These are phyloP conservation scores for Penaeus monodon DNA, from an alignment of 2,888 invertebrate genomes.

Conservation along the genomic window DNA sequence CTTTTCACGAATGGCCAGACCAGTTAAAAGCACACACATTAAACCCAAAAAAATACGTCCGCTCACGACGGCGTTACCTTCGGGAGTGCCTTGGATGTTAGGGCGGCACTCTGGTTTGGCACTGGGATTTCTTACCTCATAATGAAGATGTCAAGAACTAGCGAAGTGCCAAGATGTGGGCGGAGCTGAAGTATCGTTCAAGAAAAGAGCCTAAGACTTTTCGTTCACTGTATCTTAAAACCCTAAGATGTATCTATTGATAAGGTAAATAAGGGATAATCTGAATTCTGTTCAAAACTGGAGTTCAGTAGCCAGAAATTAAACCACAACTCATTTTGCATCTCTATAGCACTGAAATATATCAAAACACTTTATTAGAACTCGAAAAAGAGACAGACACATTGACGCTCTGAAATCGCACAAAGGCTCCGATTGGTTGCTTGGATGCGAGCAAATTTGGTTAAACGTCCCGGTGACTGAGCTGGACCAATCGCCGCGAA, in stretches of 20 bases:
- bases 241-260: neutral
- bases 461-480: neutral
- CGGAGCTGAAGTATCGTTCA: constrained; percentile 29
- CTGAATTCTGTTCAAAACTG: neutral
- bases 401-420: no score
- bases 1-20: no score
- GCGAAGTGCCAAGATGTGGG: constrained; percentile 26
- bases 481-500: constrained; percentile 1
- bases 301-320: no score
- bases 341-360: neutral
- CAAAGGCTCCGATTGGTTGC: constrained; percentile 1
- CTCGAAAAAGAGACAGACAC: neutral
- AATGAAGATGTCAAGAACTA: constrained; percentile 43
- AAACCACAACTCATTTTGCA: no score
- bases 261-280: neutral
- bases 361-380: no score
- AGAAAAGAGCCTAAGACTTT: neutral
- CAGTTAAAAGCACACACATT: no score
- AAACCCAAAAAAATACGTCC: no score
- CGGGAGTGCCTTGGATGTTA: neutral
- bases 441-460: constrained; percentile 11
- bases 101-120: constrained; percentile 31
- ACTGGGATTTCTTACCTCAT: constrained; percentile 38
- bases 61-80: no score
- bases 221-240: neutral